phyloP scores from a whole-genome alignment of 2,888 invertebrate genomes.

The Aphodius granarius region DNA sequence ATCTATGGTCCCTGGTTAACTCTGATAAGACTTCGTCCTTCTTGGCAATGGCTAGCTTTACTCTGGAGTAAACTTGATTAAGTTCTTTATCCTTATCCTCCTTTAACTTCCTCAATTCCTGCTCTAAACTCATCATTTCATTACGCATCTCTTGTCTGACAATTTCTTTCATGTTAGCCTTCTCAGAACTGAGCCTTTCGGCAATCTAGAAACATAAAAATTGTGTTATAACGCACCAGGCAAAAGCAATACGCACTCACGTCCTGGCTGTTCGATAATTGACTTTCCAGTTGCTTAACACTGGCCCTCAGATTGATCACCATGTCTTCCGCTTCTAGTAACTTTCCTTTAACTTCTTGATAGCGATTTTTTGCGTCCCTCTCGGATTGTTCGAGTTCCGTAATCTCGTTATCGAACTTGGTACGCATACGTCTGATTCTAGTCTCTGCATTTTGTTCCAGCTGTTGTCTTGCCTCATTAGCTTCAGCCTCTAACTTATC shows the following conservation, averaged over 20 bases:
- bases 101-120: constrained; percentile 62
- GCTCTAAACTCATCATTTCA: constrained; percentile 64
- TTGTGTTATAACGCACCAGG: too few species aligned
- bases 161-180: constrained; percentile 60
- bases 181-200: constrained; percentile 59
- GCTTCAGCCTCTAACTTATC: constrained; percentile 70
- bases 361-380: constrained; percentile 67
- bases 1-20: constrained; percentile 69
- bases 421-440: constrained; percentile 68
- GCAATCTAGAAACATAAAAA: constrained; percentile 47
- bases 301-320: constrained; percentile 61
- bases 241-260: constrained; percentile 18
- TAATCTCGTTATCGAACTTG: constrained; percentile 73
- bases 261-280: constrained; percentile 52
- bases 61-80: constrained; percentile 78
- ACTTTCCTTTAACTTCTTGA: constrained; percentile 65
- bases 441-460: constrained; percentile 62
- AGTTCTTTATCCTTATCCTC: constrained; percentile 72
- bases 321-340: constrained; percentile 67
- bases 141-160: constrained; percentile 65
- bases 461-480: constrained; percentile 59
- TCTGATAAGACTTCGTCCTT: constrained; percentile 78
- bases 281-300: constrained; percentile 66
- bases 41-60: constrained; percentile 77
- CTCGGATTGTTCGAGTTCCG: constrained; percentile 67